Percentiles rank a stretch among this genome's conserved stretches.
Conservation (phyloP, 37 sponge, comb jelly and placozoan species). For the Amphimedon queenslandica region DNA sequence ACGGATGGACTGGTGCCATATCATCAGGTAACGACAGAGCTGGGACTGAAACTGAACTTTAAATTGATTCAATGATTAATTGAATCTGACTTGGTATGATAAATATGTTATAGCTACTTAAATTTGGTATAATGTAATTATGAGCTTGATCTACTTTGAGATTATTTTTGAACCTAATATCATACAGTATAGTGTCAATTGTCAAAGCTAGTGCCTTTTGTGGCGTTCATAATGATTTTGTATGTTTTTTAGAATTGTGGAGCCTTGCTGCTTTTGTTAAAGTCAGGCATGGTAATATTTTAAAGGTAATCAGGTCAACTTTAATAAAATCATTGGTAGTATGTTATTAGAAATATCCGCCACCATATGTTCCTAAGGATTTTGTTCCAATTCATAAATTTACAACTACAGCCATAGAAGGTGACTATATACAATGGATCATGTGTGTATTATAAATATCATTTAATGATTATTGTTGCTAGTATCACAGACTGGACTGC, state of each 20-base stretch:
- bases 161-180: no score
- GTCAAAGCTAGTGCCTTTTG: background rate
- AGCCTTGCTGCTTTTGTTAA: conserved; percentile 40
- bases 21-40: conserved; percentile 33
- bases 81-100: no score
- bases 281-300: background rate
- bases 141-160: no score
- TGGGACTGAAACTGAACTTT: no score
- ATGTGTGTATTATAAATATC: background rate
- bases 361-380: conserved; percentile 56
- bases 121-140: no score
- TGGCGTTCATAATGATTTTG: background rate
- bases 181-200: no score
- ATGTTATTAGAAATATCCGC: conserved; percentile 32
- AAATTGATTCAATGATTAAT: no score
- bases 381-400: conserved; percentile 58
- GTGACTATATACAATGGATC: no score
- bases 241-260: conserved; percentile 19
- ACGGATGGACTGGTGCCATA: conserved; percentile 72
- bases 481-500: background rate
- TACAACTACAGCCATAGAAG: background rate
- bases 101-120: no score
- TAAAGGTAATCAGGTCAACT: background rate
- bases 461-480: background rate
- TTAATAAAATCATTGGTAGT: background rate